Conservation (phyloP, 2,113 vertebrate genomes). For the Neodon shergylaensis region DNA sequence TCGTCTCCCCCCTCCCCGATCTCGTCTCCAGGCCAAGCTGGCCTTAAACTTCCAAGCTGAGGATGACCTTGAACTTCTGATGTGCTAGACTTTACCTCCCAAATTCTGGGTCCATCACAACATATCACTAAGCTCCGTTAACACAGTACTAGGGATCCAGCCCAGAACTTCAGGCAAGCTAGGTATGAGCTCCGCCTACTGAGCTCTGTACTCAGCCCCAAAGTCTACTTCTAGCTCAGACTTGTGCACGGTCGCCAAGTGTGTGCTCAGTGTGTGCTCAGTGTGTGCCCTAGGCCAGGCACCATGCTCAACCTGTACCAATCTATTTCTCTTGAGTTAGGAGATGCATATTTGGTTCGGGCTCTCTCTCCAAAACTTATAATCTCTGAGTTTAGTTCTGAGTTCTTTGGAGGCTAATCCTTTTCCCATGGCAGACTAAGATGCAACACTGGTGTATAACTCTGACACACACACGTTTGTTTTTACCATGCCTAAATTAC, state of each 20-base stretch:
- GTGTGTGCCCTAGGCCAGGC: not conserved
- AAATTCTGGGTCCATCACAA: not conserved
- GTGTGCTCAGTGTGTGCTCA: not conserved
- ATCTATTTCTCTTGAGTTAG: not conserved
- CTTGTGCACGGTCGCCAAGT: not conserved
- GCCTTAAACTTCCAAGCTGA: not conserved
- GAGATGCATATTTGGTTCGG: not conserved
- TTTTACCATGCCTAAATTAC: not conserved
- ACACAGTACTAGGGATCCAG: not conserved
- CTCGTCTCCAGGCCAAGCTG: not conserved
- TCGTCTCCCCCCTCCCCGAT: no score
- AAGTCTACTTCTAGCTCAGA: not conserved
- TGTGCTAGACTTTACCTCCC: not conserved
- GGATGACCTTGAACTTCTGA: not conserved
- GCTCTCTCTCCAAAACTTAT: not conserved
- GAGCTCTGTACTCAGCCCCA: not conserved
- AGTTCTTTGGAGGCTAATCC: not conserved
- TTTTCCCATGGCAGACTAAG: not conserved
- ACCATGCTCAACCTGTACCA: not conserved
- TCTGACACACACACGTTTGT: not conserved
- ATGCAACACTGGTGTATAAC: not conserved
- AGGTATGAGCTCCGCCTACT: not conserved
- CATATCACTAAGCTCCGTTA: no score
- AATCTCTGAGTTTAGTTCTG: conserved; percentile 1
- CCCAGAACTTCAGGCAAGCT: not conserved